Evolutionary conservation across 2,113 vertebrate genomes (phyloP).

Genomic region (Balaenoptera acutorostrata): DNA sequence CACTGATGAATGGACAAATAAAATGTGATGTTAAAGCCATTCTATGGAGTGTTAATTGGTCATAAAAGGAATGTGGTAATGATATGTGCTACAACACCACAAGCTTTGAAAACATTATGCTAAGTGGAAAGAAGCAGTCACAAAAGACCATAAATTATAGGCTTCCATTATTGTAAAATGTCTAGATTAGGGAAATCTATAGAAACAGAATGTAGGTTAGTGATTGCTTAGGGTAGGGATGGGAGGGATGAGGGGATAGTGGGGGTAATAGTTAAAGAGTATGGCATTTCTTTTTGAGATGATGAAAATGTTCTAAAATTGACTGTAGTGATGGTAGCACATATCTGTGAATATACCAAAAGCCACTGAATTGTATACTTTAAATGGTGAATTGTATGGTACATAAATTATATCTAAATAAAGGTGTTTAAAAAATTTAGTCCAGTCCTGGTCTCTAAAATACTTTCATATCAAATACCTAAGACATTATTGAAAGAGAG

Average conservation of each 20-base stretch:
- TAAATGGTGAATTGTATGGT: background rate
- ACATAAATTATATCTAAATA: background rate
- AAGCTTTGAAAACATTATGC: background rate
- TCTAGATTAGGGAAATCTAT: background rate
- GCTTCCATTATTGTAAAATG: background rate
- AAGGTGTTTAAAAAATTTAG: background rate
- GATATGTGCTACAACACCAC: background rate
- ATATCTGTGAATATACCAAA: background rate
- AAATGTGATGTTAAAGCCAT: background rate
- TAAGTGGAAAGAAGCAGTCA: background rate
- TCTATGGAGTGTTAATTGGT: background rate
- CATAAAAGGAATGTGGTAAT: background rate
- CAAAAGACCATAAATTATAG: background rate
- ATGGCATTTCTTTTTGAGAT: background rate
- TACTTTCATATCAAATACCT: background rate
- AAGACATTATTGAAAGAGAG: background rate
- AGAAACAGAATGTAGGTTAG: background rate
- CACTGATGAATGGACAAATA: background rate
- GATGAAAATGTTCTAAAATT: background rate
- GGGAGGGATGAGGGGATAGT: too few species aligned
- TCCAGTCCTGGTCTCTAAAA: background rate
- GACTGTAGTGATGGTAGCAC: background rate
- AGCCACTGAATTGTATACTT: background rate
- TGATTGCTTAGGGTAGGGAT: background rate
- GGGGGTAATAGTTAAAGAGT: background rate